These are phyloP conservation scores for Sarcophaga rosellei DNA, from an alignment of 2,888 invertebrate species.

Conservation along the genomic window DNA sequence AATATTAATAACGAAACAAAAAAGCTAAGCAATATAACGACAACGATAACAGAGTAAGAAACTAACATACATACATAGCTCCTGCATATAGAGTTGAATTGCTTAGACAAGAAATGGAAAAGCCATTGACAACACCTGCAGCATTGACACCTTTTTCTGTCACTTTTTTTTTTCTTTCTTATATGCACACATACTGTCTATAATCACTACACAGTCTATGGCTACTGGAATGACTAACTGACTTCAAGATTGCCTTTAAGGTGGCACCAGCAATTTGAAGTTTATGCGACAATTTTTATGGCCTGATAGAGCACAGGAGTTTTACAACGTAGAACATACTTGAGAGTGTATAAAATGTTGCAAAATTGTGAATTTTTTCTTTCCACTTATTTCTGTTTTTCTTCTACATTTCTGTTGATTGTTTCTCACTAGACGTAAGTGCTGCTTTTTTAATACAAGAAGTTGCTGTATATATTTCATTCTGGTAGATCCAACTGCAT, in stretches of 20 bases:
- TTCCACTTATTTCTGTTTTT: constrained; percentile 9
- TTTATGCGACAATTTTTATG: constrained; percentile 62
- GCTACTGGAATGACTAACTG: constrained; percentile 3
- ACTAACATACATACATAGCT: neutral
- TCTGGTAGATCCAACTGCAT: constrained; percentile 64
- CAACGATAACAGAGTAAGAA: neutral
- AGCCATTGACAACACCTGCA: constrained; percentile 64
- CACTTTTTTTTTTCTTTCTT: neutral
- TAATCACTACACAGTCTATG: neutral
- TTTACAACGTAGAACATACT: no score
- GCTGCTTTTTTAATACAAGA: constrained; percentile 33
- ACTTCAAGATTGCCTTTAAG: constrained; percentile 3
- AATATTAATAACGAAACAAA: constrained; percentile 47
- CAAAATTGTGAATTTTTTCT: constrained; percentile 22
- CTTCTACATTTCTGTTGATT: neutral
- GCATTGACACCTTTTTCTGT: constrained; percentile 50
- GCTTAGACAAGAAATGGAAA: constrained; percentile 30
- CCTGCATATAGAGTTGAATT: neutral
- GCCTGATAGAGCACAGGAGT: neutral
- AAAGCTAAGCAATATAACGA: constrained; percentile 25
- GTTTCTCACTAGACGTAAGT: constrained; percentile 26
- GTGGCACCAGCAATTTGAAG: constrained; percentile 38
- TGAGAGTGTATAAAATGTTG: neutral
- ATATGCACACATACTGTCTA: neutral
- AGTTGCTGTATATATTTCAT: constrained; percentile 66